Evolutionary conservation across 2,113 vertebrate species (phyloP).

Genomic region (Trinectes maculatus): DNA sequence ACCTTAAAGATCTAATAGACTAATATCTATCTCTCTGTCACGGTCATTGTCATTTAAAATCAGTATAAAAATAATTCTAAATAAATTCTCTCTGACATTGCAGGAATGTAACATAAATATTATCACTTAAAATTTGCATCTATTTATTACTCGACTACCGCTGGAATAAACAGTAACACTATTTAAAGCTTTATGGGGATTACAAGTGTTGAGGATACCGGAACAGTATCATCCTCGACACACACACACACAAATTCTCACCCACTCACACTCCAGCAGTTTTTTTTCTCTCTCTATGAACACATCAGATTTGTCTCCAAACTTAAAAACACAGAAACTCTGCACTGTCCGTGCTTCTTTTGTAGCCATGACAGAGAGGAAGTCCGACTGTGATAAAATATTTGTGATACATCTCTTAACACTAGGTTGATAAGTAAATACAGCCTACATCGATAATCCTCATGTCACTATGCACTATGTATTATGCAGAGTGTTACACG

Average conservation of each 20-base stretch:
- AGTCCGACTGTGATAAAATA: conserved; percentile 51
- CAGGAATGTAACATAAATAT: not conserved
- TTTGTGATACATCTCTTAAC: conserved; percentile 82
- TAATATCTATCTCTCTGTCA: too few relatives aligned
- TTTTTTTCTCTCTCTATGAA: conserved; percentile 18
- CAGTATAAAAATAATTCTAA: too few relatives aligned
- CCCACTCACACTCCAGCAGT: conserved; percentile 62
- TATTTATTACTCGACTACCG: conserved; percentile 49
- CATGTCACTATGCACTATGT: conserved; percentile 78
- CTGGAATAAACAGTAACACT: conserved; percentile 62
- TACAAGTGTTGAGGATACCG: conserved; percentile 72
- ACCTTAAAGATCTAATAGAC: too few relatives aligned
- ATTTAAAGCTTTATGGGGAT: conserved; percentile 79
- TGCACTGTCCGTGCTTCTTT: conserved; percentile 25
- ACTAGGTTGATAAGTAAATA: conserved; percentile 86
- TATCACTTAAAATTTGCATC: conserved; percentile 8
- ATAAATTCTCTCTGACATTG: not conserved
- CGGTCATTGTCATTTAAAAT: too few relatives aligned
- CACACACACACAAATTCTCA: conserved; percentile 51
- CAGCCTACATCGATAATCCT: conserved; percentile 84
- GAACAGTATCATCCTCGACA: conserved; percentile 66
- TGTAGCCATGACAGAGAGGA: conserved; percentile 34
- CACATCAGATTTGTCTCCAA: conserved; percentile 44
- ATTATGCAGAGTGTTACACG: conserved; percentile 71
- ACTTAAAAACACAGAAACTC: conserved; percentile 34